phyloP scores from a whole-genome alignment of 2,797 vertebrate genomes.

The Morelia viridis region DNA sequence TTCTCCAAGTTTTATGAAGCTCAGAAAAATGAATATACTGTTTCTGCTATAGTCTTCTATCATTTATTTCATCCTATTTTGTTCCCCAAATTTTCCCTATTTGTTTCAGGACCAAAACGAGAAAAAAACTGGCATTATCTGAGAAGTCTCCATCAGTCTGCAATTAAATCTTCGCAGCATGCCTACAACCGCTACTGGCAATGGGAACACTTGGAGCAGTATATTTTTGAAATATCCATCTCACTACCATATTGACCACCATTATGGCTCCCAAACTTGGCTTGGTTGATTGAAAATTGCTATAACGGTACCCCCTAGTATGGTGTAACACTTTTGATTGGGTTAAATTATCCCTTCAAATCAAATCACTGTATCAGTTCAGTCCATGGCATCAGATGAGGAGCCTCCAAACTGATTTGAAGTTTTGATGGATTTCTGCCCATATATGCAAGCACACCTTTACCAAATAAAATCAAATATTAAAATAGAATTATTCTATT shows the following conservation, averaged over 20 bases:
- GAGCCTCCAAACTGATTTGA: background rate
- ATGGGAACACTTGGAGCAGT: background rate
- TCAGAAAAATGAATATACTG: background rate
- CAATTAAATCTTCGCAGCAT: background rate
- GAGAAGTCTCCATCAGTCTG: background rate
- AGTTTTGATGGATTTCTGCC: background rate
- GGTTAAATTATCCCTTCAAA: background rate
- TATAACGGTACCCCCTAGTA: background rate
- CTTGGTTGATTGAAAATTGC: conserved; percentile 30
- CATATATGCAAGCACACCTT: background rate
- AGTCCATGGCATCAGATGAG: background rate
- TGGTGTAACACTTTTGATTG: conserved; percentile 23
- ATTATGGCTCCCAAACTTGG: conserved; percentile 11
- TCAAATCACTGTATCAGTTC: background rate
- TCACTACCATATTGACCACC: conserved; percentile 19
- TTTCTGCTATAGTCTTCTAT: background rate
- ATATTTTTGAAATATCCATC: conserved; percentile 21
- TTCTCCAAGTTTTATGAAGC: background rate
- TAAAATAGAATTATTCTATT: background rate
- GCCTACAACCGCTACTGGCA: background rate
- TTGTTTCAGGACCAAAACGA: background rate
- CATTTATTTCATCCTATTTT: background rate
- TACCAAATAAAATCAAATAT: background rate
- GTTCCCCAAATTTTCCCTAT: background rate
- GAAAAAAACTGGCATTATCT: background rate